Evolutionary conservation across 2,113 vertebrate genomes (phyloP).

Genomic region (Sebastes fasciatus): DNA sequence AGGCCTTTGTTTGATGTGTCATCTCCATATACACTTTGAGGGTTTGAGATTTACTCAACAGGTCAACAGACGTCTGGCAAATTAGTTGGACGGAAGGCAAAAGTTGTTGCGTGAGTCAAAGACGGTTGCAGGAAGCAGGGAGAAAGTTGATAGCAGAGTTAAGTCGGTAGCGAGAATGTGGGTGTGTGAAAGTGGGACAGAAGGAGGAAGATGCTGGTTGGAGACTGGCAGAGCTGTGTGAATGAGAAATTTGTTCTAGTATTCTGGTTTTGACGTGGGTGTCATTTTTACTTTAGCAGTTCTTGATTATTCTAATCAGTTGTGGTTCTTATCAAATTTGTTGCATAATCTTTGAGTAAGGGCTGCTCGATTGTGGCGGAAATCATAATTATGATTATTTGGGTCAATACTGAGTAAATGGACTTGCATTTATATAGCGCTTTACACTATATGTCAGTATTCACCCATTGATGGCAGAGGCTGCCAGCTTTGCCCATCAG

Average conservation of each 20-base stretch:
- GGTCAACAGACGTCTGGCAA: slow-evolving; percentile 44
- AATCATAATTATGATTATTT: too few relatives aligned
- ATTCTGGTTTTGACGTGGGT: too few relatives aligned
- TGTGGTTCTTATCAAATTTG: not conserved
- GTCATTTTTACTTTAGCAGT: too few relatives aligned
- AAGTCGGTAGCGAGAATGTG: not conserved
- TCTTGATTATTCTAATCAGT: not conserved
- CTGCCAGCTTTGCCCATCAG: too few relatives aligned
- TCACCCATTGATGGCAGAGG: too few relatives aligned
- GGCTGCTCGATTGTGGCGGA: too few relatives aligned
- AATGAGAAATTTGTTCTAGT: not conserved
- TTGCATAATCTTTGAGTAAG: not conserved
- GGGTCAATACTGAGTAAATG: too few relatives aligned
- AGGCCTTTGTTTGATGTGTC: slow-evolving; percentile 44
- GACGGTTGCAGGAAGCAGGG: not conserved
- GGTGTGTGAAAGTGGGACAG: not conserved
- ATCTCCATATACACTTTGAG: slow-evolving; percentile 18
- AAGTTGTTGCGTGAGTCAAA: slow-evolving; percentile 35
- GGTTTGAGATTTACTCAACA: slow-evolving; percentile 38
- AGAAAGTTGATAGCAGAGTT: slow-evolving; percentile 15
- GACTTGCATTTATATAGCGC: too few relatives aligned
- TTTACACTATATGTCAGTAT: too few relatives aligned
- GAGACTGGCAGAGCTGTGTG: not conserved
- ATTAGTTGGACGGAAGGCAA: slow-evolving; percentile 26
- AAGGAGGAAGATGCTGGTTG: not conserved